phyloP scores from a whole-genome alignment of 2,113 vertebrate species.

The Turnix velox region DNA sequence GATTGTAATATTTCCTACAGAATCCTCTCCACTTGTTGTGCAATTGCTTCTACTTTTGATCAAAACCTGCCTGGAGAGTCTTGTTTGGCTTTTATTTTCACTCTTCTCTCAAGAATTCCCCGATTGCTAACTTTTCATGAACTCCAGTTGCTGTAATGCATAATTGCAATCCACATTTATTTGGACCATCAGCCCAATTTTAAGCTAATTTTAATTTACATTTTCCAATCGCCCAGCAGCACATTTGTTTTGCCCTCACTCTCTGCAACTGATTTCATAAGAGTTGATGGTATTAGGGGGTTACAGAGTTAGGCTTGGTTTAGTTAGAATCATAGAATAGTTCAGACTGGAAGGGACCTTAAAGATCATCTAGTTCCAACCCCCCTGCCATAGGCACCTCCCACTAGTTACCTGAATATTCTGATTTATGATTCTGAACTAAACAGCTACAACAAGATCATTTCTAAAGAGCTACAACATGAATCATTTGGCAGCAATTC shows the following conservation, averaged over 20 bases:
- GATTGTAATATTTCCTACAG: constrained; percentile 24
- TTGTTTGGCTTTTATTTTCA: background rate
- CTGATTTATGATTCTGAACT: background rate
- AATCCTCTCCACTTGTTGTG: background rate
- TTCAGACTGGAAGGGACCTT: too few relatives aligned
- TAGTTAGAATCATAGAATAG: too few relatives aligned
- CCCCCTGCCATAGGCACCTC: too few relatives aligned
- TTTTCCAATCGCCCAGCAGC: background rate
- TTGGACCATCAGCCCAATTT: background rate
- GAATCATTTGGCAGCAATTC: constrained; percentile 11
- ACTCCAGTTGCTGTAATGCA: rapidly evolving
- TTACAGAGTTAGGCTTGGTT: background rate
- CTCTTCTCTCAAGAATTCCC: background rate
- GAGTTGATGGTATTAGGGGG: background rate
- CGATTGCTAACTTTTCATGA: background rate
- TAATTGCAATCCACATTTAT: background rate
- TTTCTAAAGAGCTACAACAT: background rate
- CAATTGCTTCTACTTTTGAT: constrained; percentile 5
- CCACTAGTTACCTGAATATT: background rate
- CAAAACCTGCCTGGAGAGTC: constrained; percentile 22
- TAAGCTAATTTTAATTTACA: background rate
- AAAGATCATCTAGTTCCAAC: too few relatives aligned
- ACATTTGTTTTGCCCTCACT: background rate
- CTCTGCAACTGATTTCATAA: rapidly evolving
- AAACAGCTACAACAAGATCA: background rate